Conservation (phyloP, 2,888 invertebrate species). For the Eurytoma californica region DNA sequence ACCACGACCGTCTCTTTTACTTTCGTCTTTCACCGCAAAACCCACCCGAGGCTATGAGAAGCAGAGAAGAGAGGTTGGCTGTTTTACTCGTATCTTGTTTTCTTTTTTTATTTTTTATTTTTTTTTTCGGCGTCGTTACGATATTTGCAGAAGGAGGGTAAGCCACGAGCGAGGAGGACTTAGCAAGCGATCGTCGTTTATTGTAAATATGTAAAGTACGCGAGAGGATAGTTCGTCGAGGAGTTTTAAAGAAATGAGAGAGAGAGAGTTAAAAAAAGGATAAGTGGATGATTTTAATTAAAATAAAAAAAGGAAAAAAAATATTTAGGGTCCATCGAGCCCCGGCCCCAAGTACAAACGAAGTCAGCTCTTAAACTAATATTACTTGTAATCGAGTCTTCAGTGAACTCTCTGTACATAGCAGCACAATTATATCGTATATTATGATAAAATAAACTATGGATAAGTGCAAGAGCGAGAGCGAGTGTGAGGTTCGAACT, state of each 20-base stretch:
- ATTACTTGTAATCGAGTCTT: constrained; percentile 70
- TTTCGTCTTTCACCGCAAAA: no score
- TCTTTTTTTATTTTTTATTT: constrained; percentile 2
- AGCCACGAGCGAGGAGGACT: not conserved
- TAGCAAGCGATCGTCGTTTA: not conserved
- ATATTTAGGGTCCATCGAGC: constrained; percentile 71
- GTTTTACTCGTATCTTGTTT: not conserved
- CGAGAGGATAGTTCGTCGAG: not conserved
- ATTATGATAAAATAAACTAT: constrained; percentile 49
- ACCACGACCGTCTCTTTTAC: no score
- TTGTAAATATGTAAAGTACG: not conserved
- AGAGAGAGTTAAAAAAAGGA: constrained; percentile 1
- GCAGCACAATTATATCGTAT: constrained; percentile 59
- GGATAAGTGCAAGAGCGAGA: constrained; percentile 32
- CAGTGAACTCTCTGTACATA: constrained; percentile 66
- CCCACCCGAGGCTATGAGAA: constrained; percentile 6
- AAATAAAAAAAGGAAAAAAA: constrained; percentile 68
- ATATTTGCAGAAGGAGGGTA: no score
- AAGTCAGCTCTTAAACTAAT: constrained; percentile 69
- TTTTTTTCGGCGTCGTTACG: not conserved
- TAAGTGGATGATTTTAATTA: constrained; percentile 54
- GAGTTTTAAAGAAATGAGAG: not conserved
- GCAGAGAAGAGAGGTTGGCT: not conserved
- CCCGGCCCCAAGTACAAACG: constrained; percentile 75
- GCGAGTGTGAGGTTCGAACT: not conserved